Evolutionary conservation across 2,113 vertebrate species (phyloP), one percentile per base, ranked within the genome.

Genomic region (Aegithalos caudatus): DNA sequence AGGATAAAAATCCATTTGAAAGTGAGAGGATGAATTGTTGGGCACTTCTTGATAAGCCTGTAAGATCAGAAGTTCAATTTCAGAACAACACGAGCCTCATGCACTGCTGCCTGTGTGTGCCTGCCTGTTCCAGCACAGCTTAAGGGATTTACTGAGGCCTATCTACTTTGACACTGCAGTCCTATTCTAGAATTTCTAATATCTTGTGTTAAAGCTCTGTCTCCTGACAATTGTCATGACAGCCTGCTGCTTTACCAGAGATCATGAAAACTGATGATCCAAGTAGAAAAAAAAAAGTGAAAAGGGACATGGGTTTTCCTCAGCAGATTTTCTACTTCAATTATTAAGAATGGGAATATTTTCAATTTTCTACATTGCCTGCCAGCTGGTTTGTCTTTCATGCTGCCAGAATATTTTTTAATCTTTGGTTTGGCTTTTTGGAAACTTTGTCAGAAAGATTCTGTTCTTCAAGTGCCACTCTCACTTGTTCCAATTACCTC

Each of bases 131-230:
- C 67, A 83, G 45, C 4, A 4, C 6, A 13, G 86, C 84, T 97
- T 94, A 94, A 96, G 85, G 81, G 95, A 94, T 97, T 97, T 96
- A 69, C 62, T 65, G 44, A 69, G 73, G 35, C 29, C 91, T 95
- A 14, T 86, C 64, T 95, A 67, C 29, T 86, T 78, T 65, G 58
- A 82, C 54, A 88, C 37, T 70, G 51, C 51, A 67, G 74, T 42
- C 31, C 29, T 86, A 27, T 56, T 51, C 81, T 79, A 89, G 62
- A 93, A 92, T 96, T 94, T 80, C 85, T 88, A 94, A 92, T 93
- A 94, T 62, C 53, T 95, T 76, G 31, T 87, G 53, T 88, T 90
- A 94, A 92, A 94, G 33, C 94, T 94, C 37, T 81, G 65, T 71
- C 76, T 94, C 65, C 31, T 65, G 54, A 77, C 1, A 4, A 77